These are phyloP conservation scores for Gasterosteus aculeatus DNA, from an alignment of 2,113 vertebrate species.

Conservation along the genomic window DNA sequence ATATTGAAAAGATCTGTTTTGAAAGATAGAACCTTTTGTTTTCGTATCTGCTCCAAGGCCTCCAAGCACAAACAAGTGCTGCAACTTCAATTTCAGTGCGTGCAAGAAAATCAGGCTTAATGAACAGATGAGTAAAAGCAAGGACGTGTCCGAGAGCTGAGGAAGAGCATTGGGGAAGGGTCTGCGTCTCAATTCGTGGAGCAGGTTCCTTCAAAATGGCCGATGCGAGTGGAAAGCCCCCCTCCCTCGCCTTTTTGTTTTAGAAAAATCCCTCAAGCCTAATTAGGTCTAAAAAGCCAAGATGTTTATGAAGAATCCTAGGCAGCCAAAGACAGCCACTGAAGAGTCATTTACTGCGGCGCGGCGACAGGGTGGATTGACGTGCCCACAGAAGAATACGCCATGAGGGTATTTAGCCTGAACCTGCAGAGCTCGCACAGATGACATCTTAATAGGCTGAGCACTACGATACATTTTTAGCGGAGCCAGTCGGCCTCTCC, in stretches of 20 bases:
- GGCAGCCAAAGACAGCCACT: constrained; percentile 73
- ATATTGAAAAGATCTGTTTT: constrained; percentile 20
- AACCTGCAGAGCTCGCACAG: constrained; percentile 75
- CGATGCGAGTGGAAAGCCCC: constrained; percentile 35
- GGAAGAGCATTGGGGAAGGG: constrained; percentile 10
- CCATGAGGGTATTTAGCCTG: constrained; percentile 73
- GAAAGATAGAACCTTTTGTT: constrained; percentile 32
- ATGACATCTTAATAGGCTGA: constrained; percentile 82
- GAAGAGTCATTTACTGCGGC: constrained; percentile 78
- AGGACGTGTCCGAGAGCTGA: constrained; percentile 3
- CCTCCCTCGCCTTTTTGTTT: constrained; percentile 37
- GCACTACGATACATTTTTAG: constrained; percentile 71
- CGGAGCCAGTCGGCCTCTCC: constrained; percentile 51
- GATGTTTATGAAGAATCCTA: constrained; percentile 79
- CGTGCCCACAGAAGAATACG: constrained; percentile 64
- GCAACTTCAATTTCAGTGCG: not conserved
- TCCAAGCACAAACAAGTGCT: constrained; percentile 21
- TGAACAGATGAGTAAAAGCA: not conserved
- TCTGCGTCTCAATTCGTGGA: constrained; percentile 6
- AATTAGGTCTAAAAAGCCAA: constrained; percentile 81
- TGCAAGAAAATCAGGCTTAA: not conserved
- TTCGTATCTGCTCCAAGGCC: not conserved
- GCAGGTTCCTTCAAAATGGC: constrained; percentile 26
- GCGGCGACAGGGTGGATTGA: constrained; percentile 73
- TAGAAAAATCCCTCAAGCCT: constrained; percentile 80